Evolutionary conservation across 64 coral and sea anemone genomes (phyloP), one percentile per base, ranked within the genome.

Genomic region (Dendronephthya gigantea): DNA sequence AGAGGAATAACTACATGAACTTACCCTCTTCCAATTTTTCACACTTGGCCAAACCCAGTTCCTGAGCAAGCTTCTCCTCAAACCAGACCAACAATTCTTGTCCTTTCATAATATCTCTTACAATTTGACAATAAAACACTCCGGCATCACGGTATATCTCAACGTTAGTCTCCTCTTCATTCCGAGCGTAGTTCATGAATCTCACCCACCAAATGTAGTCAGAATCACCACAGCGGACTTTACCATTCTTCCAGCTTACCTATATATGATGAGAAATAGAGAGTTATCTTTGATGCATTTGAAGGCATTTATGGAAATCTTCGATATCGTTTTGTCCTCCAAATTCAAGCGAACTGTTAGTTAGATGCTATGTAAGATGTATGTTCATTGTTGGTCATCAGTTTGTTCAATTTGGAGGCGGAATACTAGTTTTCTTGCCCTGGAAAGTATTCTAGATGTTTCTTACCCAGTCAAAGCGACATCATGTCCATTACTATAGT

Each of bases 11-110:
- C n/a, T n/a, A n/a, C n/a, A n/a, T n/a, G n/a, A 39, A 79, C 72
- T 39, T 30, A 79, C 72, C 72, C 10, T 79, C 17, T 17, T 79
- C 36, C 29, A 39, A 36, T 15, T 79, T 39, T 19, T 79, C 72
- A 36, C 37, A 11, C 8, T 79, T 79, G 2, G 72, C 37, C 36
- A 79, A 36, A 0, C 72, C 72, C 15, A 79, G 22, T 79, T 79
- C 72, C 0, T 79, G 34, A 33, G 30, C 34, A 2, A 79, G 36
- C 15, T 79, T 79, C 72, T 79, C 72, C 13, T 79, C 72, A 79
- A 79, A 35, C 72, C 72, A 79, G 36, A 79, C 72, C 9, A 79
- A 19, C 36, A 79, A 34, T 79, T 79, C 72, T 39, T 79, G 30
- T 39, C 72, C 72, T 13, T 39, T 34, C 3, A 15, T 34, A 79